A percentile compares a stretch with the other conserved stretches of the same genome.
These are phyloP conservation scores for Stegastes partitus DNA, from an alignment of 2,113 vertebrate species.

Conservation along the genomic window DNA sequence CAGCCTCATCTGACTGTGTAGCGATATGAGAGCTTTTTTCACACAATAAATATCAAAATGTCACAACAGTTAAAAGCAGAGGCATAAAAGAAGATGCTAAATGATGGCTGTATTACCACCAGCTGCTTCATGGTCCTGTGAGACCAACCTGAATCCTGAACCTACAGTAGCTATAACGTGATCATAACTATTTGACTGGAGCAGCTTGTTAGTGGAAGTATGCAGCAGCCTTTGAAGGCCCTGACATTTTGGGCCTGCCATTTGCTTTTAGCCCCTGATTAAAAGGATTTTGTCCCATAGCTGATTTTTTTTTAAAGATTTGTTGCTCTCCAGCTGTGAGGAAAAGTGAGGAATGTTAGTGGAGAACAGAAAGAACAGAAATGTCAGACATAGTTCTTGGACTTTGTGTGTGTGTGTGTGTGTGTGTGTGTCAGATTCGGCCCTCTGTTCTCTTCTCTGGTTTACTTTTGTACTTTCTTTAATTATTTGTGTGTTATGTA, in stretches of 20 bases:
- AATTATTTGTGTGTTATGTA: too few species aligned
- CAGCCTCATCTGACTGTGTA: too few species aligned
- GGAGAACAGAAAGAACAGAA: neutral
- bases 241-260: constrained; percentile 1
- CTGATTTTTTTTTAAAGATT: constrained; percentile 1
- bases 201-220: neutral
- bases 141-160: too few species aligned
- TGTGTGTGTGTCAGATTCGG: neutral
- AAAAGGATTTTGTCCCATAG: neutral
- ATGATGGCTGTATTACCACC: too few species aligned
- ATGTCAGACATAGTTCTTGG: neutral
- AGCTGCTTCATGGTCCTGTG: too few species aligned
- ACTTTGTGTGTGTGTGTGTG: neutral
- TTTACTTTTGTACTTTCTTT: neutral
- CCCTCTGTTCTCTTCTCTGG: neutral
- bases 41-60: too few species aligned
- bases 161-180: too few species aligned
- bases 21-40: too few species aligned
- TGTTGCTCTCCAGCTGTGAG: neutral
- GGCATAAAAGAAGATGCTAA: too few species aligned
- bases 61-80: too few species aligned
- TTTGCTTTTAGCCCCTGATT: neutral
- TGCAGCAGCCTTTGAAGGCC: neutral
- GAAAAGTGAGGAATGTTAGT: neutral
- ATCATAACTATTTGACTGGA: neutral